A percentile compares a stretch with the other conserved stretches of the same genome.
phyloP scores from a whole-genome alignment of 2,888 invertebrate species.

The Acleris literana region DNA sequence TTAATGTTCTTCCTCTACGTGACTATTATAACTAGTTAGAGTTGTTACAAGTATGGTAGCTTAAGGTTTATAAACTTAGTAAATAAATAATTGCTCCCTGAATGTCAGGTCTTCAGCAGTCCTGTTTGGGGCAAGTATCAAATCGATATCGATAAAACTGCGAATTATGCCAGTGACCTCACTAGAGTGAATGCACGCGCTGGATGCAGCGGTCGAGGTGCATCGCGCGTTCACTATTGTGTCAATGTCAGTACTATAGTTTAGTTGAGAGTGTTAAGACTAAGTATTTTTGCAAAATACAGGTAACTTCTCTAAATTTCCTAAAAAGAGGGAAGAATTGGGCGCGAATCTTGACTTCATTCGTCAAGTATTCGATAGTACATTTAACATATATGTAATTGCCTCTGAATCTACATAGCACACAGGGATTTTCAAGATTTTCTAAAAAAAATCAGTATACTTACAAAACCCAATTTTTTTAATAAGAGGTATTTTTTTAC shows the following conservation, averaged over 20 bases:
- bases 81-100: too few species aligned
- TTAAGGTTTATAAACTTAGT: too few species aligned
- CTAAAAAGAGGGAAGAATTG: too few species aligned
- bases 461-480: background rate
- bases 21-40: too few species aligned
- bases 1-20: too few species aligned
- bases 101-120: too few species aligned
- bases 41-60: too few species aligned
- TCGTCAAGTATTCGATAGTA: background rate
- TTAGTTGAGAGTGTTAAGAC: background rate
- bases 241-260: constrained; percentile 39
- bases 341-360: too few species aligned
- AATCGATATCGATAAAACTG: constrained; percentile 44
- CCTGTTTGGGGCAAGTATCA: too few species aligned
- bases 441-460: background rate
- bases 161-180: constrained; percentile 44
- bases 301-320: background rate
- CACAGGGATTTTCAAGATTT: background rate
- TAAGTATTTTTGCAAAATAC: constrained; percentile 10
- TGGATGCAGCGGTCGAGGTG: constrained; percentile 53
- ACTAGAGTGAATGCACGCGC: constrained; percentile 57
- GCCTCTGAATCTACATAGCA: background rate
- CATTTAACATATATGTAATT: background rate
- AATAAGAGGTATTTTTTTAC: too few species aligned
- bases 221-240: constrained; percentile 56